Evolutionary conservation across 2,113 vertebrate species (phyloP).

Genomic region (Phrynosoma blainvillii): DNA sequence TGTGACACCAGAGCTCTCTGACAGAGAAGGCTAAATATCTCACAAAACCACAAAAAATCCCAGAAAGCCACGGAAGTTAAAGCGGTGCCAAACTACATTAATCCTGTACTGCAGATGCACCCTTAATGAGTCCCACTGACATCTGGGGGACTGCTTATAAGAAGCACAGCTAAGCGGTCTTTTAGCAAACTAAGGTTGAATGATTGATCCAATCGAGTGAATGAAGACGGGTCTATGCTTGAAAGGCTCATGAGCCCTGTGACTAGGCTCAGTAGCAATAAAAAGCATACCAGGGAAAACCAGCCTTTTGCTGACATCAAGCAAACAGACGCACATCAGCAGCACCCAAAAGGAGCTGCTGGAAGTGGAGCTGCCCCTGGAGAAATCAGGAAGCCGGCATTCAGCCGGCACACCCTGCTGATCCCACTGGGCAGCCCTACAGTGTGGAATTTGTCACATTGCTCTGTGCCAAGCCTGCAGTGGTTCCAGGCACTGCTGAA

Average conservation of each 20-base stretch:
- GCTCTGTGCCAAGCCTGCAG: neutral
- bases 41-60: too few species aligned
- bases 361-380: constrained; percentile 32
- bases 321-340: constrained; percentile 8
- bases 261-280: neutral
- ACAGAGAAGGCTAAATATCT: too few species aligned
- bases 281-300: neutral
- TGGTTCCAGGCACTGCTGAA: constrained; percentile 1
- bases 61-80: too few species aligned
- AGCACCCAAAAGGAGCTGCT: constrained; percentile 41
- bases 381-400: constrained; percentile 49
- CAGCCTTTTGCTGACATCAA: constrained; percentile 11
- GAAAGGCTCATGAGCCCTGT: constrained; percentile 12
- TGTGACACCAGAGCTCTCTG: too few species aligned
- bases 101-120: too few species aligned
- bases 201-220: neutral
- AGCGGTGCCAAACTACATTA: too few species aligned
- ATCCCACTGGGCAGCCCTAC: constrained; percentile 45
- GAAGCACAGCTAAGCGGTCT: neutral
- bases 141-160: neutral
- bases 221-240: neutral
- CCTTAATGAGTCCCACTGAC: neutral
- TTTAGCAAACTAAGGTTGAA: neutral
- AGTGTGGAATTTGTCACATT: constrained; percentile 38
- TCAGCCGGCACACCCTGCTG: constrained; percentile 50